Evolutionary conservation across 2,888 invertebrate genomes (phyloP).

Genomic region (Acleris laterana): DNA sequence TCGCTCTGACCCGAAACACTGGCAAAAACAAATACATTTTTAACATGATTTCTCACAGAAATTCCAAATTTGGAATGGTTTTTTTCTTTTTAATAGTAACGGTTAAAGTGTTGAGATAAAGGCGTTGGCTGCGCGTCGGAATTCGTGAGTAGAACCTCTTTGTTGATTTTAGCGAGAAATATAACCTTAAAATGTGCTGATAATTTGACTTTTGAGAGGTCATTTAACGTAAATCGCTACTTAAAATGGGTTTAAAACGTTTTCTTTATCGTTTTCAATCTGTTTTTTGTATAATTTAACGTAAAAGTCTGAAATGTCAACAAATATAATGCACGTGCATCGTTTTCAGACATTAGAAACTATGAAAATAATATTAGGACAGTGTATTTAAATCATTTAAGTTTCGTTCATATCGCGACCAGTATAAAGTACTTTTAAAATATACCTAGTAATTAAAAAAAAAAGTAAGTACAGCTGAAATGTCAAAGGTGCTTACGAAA

Average conservation of each 20-base stretch:
- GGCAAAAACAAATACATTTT: slow-evolving; percentile 62
- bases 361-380: too few relatives aligned
- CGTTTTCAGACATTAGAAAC: neutral
- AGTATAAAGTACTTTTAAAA: too few relatives aligned
- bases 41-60: slow-evolving; percentile 44
- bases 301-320: neutral
- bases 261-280: neutral
- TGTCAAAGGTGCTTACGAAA: neutral
- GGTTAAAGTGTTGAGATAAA: slow-evolving; percentile 16
- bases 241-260: neutral
- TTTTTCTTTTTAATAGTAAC: slow-evolving; percentile 23
- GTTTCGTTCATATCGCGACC: too few relatives aligned
- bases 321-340: slow-evolving; percentile 11
- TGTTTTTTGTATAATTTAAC: neutral
- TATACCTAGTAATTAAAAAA: too few relatives aligned
- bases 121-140: neutral
- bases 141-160: slow-evolving; percentile 20
- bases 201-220: slow-evolving; percentile 12
- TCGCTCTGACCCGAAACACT: slow-evolving; percentile 44
- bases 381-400: too few relatives aligned
- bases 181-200: slow-evolving; percentile 44
- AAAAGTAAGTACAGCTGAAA: neutral
- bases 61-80: slow-evolving; percentile 35
- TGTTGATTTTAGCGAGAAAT: slow-evolving; percentile 4
- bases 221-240: neutral